These are phyloP conservation scores for Coendou prehensilis DNA, from an alignment of 2,797 vertebrate genomes.

Conservation along the genomic window DNA sequence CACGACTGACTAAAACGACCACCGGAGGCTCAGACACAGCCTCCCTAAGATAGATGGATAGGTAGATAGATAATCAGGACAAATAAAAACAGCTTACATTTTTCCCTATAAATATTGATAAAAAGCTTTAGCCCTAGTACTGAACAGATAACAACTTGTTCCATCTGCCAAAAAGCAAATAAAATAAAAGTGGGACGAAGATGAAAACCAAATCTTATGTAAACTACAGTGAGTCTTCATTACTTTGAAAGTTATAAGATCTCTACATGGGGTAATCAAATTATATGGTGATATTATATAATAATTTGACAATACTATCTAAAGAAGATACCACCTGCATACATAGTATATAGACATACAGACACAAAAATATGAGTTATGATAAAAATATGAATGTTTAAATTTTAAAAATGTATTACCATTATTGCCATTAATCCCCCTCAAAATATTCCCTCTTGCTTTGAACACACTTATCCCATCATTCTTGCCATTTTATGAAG, in stretches of 20 bases:
- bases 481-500: neutral
- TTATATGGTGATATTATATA: neutral
- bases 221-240: neutral
- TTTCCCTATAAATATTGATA: neutral
- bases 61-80: neutral
- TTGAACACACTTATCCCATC: neutral
- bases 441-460: neutral
- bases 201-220: neutral
- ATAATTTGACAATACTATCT: neutral
- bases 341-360: neutral
- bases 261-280: neutral
- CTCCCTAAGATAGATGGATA: neutral
- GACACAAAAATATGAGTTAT: neutral
- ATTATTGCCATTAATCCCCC: neutral
- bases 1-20: neutral
- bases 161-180: neutral
- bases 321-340: neutral
- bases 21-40: neutral
- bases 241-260: neutral
- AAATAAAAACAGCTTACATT: neutral
- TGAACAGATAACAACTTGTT: slow-evolving; percentile 29
- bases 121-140: neutral
- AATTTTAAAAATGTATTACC: neutral
- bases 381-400: neutral
- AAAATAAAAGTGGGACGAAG: neutral